Conservation (phyloP, 2,113 vertebrate species). For the Taxidea taxus region DNA sequence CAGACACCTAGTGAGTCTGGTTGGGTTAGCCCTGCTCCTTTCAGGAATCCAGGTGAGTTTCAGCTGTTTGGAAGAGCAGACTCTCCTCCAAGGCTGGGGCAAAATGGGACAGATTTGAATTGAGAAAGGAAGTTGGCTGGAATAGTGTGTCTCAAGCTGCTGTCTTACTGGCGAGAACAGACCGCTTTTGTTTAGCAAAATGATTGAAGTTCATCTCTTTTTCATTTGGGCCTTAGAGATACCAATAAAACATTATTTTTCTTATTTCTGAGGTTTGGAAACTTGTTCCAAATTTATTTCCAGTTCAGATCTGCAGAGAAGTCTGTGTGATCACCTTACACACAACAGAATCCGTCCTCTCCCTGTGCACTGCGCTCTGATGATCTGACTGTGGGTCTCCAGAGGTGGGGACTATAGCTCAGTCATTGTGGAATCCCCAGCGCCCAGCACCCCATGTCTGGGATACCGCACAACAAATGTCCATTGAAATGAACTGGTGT, state of each 20-base stretch:
- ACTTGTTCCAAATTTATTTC: not conserved
- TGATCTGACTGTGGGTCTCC: not conserved
- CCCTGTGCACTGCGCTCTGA: not conserved
- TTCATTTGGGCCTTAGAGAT: not conserved
- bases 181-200: conserved; percentile 25
- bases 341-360: not conserved
- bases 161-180: not conserved
- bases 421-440: not conserved
- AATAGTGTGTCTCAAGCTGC: not conserved
- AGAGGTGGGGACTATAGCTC: fast-evolving
- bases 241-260: not conserved
- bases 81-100: not conserved
- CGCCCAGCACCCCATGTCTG: not conserved
- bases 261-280: conserved; percentile 4
- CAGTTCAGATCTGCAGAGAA: not conserved
- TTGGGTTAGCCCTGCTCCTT: not conserved
- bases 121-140: not conserved
- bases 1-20: not conserved
- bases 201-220: not conserved
- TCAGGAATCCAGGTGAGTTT: not conserved
- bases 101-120: not conserved
- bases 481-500: not conserved
- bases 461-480: not conserved
- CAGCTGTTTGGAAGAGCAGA: not conserved
- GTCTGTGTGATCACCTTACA: not conserved